phyloP scores from a whole-genome alignment of 2,113 vertebrate species.

The Brachirus orientalis region DNA sequence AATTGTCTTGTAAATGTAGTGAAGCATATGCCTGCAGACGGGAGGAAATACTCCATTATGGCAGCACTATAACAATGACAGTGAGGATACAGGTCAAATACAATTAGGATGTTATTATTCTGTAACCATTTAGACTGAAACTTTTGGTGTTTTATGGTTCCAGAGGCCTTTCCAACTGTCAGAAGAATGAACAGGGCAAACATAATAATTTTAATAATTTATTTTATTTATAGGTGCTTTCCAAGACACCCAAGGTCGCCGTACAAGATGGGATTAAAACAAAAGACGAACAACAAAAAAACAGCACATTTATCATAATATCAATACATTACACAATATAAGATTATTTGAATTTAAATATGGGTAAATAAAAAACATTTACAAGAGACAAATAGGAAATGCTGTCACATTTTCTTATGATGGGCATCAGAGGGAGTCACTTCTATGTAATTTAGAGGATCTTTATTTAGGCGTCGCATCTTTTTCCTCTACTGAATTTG shows the following conservation, averaged over 20 bases:
- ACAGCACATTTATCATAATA: too few species aligned
- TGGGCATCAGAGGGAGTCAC: neutral
- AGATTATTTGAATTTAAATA: too few species aligned
- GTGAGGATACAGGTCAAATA: slow-evolving; percentile 14
- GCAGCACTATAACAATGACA: slow-evolving; percentile 16
- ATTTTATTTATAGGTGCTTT: too few species aligned
- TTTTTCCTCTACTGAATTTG: too few species aligned
- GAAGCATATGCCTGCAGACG: slow-evolving; percentile 55
- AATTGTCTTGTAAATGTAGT: slow-evolving; percentile 54
- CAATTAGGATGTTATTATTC: slow-evolving; percentile 8
- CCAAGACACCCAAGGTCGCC: too few species aligned
- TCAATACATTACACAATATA: too few species aligned
- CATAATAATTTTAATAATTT: too few species aligned
- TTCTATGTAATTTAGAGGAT: neutral
- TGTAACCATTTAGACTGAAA: slow-evolving; percentile 21
- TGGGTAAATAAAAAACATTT: slow-evolving; percentile 24
- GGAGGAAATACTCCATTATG: slow-evolving; percentile 47
- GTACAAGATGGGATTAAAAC: too few species aligned
- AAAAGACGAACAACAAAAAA: too few species aligned
- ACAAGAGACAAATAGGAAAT: neutral
- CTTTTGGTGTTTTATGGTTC: slow-evolving; percentile 28
- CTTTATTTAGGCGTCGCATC: neutral
- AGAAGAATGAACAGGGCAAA: neutral
- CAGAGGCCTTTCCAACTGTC: slow-evolving; percentile 28
- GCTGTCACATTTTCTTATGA: neutral